Evolutionary conservation across 2,113 vertebrate genomes (phyloP), one percentile per base, ranked within the genome.

Genomic region (Brachionichthys hirsutus): DNA sequence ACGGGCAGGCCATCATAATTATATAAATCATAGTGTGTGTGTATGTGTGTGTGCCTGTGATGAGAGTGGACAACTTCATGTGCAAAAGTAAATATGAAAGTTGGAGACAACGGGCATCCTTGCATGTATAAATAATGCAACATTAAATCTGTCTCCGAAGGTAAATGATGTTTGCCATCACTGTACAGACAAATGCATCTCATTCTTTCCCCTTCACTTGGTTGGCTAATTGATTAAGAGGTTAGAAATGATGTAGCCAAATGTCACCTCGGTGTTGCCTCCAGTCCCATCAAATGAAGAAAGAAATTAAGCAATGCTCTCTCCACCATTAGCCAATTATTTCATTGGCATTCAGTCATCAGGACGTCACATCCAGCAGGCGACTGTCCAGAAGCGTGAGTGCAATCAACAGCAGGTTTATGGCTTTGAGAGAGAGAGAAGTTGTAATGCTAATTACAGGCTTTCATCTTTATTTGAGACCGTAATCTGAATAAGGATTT

Each of bases 291-390:
- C 67, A 64, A 80, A 75, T 78, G 54, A 83, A 76, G 63, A 60
- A 77, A 70, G 76, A 72, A 78, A 85, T 86, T 81, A 79, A 73
- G 78, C 71, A 80, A 63, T 52, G 70, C 64, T 78, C 51, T 73
- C 50, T 62, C 43, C 38, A 30, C 78, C 74, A 81, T 82, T 85
- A 82, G 58, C 76, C 49, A 54, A 80, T 88, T 85, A 85, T 57
- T 54, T 76, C 41, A 7, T 6, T 73, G 68, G 62, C 69, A 56
- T 43, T 75, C 60, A 36, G 47, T 80, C 72, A 80, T 36, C 7
- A 24, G 57, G 52, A 72, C 50, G 9, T 75, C 56, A 57, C 51
- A n/a, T 75, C 67, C 49, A 57, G 54, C 65, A 30, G 24, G 5
- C 1, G 24, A 30, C 24, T 30, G 8, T 30, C 70, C 30, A 48